These are phyloP conservation scores for Lagenorhynchus albirostris DNA, from an alignment of 2,113 vertebrate genomes.

Conservation along the genomic window DNA sequence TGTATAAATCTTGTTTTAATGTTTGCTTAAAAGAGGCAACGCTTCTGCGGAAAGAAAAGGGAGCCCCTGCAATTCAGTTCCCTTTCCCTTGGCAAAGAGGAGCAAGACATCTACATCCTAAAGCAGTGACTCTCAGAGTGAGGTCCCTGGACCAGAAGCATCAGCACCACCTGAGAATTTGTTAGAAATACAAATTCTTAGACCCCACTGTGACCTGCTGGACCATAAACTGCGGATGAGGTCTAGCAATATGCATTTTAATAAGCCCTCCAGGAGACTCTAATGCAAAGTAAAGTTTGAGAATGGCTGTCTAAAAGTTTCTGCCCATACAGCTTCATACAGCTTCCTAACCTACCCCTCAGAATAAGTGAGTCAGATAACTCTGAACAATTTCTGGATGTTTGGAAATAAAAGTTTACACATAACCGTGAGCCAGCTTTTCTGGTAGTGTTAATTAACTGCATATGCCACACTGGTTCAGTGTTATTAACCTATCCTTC, in stretches of 20 bases:
- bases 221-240: background rate
- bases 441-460: conserved; percentile 48
- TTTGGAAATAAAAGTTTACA: conserved; percentile 67
- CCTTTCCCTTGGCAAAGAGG: background rate
- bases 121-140: background rate
- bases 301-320: background rate
- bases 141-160: background rate
- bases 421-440: conserved; percentile 55
- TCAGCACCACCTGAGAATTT: background rate
- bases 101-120: background rate
- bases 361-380: background rate
- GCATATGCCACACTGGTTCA: background rate
- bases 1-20: background rate
- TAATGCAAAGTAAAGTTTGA: background rate
- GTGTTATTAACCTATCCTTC: background rate
- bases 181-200: background rate
- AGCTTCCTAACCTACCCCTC: background rate
- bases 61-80: background rate
- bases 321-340: background rate
- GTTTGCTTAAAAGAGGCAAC: background rate
- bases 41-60: background rate
- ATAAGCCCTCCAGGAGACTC: background rate
- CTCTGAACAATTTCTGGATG: conserved; percentile 37
- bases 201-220: no score
- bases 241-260: background rate